Evolutionary conservation across 2,113 vertebrate species (phyloP).

Genomic region (Carlito syrichta): DNA sequence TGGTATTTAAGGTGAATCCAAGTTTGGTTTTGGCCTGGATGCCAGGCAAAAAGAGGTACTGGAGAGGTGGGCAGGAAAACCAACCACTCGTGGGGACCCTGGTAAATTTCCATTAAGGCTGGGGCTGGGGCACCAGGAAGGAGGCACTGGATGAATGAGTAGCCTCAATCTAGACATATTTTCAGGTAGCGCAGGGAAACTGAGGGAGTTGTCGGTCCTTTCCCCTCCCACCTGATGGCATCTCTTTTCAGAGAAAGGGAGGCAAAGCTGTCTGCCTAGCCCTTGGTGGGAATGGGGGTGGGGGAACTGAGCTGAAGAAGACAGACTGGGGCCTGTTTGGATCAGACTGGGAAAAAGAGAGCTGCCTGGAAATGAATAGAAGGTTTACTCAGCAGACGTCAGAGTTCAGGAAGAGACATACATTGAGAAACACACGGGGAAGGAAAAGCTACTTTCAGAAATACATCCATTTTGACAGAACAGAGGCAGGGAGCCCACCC

Average conservation of each 20-base stretch:
- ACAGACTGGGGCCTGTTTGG: constrained; percentile 25
- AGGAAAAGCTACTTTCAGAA: constrained; percentile 43
- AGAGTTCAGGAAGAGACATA: not conserved
- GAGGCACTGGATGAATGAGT: not conserved
- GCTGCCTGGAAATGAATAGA: constrained; percentile 11
- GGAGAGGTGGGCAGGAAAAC: not conserved
- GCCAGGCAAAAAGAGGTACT: not conserved
- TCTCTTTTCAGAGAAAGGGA: constrained; percentile 21
- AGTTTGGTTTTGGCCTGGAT: constrained; percentile 32
- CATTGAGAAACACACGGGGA: not conserved
- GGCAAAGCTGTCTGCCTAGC: not conserved
- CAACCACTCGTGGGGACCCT: not conserved
- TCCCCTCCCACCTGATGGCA: not conserved
- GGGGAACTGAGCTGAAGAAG: not conserved
- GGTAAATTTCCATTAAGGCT: not conserved
- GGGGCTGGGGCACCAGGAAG: not conserved
- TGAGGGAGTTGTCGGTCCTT: not conserved
- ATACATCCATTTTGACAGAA: not conserved
- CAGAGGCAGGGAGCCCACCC: not conserved
- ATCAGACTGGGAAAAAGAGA: not conserved
- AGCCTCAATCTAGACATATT: not conserved
- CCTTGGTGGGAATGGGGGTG: not conserved
- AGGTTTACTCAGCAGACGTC: constrained; percentile 35
- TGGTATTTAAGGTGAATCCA: not conserved
- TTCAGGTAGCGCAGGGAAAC: constrained; percentile 13